Evolutionary conservation across 1,140 invertebrate genomes (phyloP).

Genomic region (Drosophila sp.): DNA sequence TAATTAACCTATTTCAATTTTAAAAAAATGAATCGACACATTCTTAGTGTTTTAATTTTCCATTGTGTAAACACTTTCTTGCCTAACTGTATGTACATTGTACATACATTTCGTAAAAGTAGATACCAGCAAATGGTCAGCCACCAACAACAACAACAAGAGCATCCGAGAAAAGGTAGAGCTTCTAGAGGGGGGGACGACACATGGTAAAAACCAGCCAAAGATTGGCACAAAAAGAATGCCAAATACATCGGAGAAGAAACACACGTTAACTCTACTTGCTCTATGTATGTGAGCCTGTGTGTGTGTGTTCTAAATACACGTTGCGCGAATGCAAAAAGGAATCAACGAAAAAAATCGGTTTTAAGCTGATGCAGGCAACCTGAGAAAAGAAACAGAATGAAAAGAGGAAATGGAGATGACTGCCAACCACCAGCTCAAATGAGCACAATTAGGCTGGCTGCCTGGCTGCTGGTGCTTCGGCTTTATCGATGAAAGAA

Average conservation of each 20-base stretch:
- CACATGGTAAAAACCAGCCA: constrained; percentile 25
- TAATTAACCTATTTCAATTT: too few species aligned
- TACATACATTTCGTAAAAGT: constrained; percentile 10
- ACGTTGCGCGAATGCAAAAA: constrained; percentile 72
- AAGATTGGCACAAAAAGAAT: constrained; percentile 70
- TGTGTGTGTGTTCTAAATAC: constrained; percentile 73
- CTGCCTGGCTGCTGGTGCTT: constrained; percentile 1
- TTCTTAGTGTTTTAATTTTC: too few species aligned
- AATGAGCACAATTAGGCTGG: constrained; percentile 79
- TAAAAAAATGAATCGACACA: too few species aligned
- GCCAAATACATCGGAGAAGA: constrained; percentile 38
- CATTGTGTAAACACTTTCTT: too few species aligned
- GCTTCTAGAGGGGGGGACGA: background rate
- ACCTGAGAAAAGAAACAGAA: constrained; percentile 41
- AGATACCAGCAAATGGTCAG: constrained; percentile 52
- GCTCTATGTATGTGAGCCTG: constrained; percentile 22
- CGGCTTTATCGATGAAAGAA: constrained; percentile 65
- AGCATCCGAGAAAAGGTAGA: constrained; percentile 61
- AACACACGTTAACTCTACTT: constrained; percentile 15
- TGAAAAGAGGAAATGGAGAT: constrained; percentile 35
- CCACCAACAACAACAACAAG: constrained; percentile 48
- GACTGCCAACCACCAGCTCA: constrained; percentile 53
- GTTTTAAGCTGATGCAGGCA: constrained; percentile 64
- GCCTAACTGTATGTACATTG: background rate
- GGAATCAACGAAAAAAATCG: constrained; percentile 60